Base-by-base conservation (phyloP, 2,797 vertebrate species). In the Amphiprion clarkii region DNA sequence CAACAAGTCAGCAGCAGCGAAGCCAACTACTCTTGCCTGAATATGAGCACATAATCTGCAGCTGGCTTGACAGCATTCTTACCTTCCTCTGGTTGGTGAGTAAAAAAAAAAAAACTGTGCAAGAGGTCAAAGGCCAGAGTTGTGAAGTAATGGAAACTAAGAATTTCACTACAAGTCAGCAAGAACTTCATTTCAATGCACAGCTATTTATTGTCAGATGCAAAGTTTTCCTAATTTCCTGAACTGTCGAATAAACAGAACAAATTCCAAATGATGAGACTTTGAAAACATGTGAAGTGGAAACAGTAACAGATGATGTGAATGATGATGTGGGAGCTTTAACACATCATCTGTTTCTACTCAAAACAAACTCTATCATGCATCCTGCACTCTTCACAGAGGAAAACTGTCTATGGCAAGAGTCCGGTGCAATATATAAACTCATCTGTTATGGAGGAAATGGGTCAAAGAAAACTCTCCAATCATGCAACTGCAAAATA, bases 41-140 rank as follows among this genome's bases (percentile, higher is more conserved):
- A 33, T 68, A 23, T 75, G 63, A 56, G 57, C 48, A 31, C 65
- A 69, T 63, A 49, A 76, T 72, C 71, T 71, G 36, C 48, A 59
- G 52, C 17, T 6, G 65, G 60, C 81, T 73, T 71, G 49, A 57
- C 60, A 49, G 25, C 65, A 54, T 68, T 72, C 74, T 60, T 33
- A 66, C 19, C 2, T 46, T 25, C 49, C 62, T 0, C 64, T 63
- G 56, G 64, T 44, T 42, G 29, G 16, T 62, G 55, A 80, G 72
- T 56, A 49, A 84, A 82, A 76, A 49, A 84, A 82, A 76, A 44
- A 84, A 82, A 76, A 1, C 10, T 6, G 16, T 52, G 42, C 5
- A 55, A 58, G 3, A 67, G 67, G 80, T 82, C 63, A 80, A 62
- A 78, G 53, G 46, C 79, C 7, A 36, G 19, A 39, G 5, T 12